phyloP scores from a whole-genome alignment of 2,113 vertebrate genomes.

The Puffinus mauretanicus region DNA sequence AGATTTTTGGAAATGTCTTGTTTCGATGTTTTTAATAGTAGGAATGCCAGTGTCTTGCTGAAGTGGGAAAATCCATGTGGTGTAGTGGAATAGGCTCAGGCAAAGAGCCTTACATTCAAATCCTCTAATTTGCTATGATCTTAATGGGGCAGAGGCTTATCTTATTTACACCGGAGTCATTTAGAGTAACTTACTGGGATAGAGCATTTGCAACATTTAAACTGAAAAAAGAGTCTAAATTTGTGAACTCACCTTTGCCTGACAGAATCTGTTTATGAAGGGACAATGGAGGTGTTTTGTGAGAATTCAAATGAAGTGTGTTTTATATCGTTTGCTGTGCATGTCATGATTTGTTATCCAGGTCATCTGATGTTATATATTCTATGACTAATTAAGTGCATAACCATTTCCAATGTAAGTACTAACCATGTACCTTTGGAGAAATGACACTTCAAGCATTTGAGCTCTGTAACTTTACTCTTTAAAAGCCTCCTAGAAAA shows the following conservation, averaged over 20 bases:
- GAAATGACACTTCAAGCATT: background rate
- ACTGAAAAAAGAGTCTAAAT: background rate
- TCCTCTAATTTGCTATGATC: background rate
- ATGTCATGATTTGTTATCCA: background rate
- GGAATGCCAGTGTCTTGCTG: background rate
- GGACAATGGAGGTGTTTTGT: background rate
- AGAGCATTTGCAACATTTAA: background rate
- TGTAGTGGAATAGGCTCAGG: background rate
- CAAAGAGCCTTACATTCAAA: background rate
- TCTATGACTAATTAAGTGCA: background rate
- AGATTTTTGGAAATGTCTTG: background rate
- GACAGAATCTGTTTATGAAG: background rate
- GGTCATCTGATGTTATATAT: background rate
- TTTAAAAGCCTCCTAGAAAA: background rate
- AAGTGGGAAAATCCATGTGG: background rate
- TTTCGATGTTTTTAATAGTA: background rate
- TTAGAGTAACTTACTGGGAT: background rate
- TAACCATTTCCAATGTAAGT: background rate
- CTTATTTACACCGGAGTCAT: background rate
- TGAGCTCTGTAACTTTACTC: background rate
- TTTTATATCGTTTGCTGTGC: accelerated
- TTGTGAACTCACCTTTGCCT: background rate
- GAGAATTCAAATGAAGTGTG: background rate
- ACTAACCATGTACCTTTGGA: background rate
- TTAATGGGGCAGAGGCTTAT: background rate